These are phyloP conservation scores for Leucozona laternaria DNA, from an alignment of 2,888 invertebrate genomes.

Conservation along the genomic window DNA sequence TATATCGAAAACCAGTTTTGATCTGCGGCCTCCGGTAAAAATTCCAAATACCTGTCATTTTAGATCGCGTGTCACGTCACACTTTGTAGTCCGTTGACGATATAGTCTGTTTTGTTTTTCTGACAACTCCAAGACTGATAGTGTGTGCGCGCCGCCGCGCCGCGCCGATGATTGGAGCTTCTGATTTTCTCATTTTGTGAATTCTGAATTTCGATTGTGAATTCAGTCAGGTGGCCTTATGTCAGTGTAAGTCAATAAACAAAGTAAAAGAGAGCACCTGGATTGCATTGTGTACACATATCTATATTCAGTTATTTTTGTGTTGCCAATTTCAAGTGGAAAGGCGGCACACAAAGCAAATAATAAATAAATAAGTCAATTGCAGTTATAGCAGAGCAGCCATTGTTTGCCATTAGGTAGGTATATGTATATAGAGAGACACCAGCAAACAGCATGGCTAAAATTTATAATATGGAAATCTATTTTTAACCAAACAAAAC, in stretches of 20 bases:
- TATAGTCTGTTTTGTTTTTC: slow-evolving; percentile 19
- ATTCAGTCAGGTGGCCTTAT: slow-evolving; percentile 13
- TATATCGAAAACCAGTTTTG: slow-evolving; percentile 65
- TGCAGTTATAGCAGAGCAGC: slow-evolving; percentile 42
- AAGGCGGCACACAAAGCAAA: slow-evolving; percentile 41
- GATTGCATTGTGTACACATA: too few species aligned
- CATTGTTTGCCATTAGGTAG: slow-evolving; percentile 33
- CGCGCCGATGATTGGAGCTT: neutral
- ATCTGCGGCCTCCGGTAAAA: slow-evolving; percentile 61
- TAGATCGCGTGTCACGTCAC: slow-evolving; percentile 74
- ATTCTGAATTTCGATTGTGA: slow-evolving; percentile 9
- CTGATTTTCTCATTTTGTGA: neutral
- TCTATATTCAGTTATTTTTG: slow-evolving; percentile 5
- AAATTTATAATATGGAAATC: slow-evolving; percentile 73
- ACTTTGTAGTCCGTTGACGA: slow-evolving; percentile 45
- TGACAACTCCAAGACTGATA: neutral
- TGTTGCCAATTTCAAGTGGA: slow-evolving; percentile 28
- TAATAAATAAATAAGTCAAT: slow-evolving; percentile 40
- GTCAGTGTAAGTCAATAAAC: neutral
- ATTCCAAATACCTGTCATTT: slow-evolving; percentile 69
- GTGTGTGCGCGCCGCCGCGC: slow-evolving; percentile 18
- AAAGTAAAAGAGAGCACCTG: slow-evolving; percentile 43
- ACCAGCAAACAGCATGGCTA: slow-evolving; percentile 51
- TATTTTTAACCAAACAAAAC: slow-evolving; percentile 75
- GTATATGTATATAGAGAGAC: slow-evolving; percentile 27